Conservation (phyloP, 35 echinoderm and acorn worm species). For the Ptychodera flava region DNA sequence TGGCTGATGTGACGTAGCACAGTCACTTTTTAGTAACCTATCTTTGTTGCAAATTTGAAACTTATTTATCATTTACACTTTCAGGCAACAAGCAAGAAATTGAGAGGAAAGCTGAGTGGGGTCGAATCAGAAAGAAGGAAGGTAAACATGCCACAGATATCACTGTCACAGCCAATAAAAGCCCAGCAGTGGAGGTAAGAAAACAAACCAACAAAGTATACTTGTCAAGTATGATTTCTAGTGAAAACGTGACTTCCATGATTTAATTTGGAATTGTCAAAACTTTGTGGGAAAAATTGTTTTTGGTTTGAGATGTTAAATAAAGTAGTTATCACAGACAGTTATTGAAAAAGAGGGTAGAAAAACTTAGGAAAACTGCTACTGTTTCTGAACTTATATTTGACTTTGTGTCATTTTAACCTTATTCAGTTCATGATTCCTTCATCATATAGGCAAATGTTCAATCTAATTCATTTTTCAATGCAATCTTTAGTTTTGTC, state of each 20-base stretch:
- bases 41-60: too few relatives aligned
- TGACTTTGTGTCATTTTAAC: too few relatives aligned
- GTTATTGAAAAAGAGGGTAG: neutral
- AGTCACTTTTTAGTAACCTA: too few relatives aligned
- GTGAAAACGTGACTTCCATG: neutral
- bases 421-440: too few relatives aligned
- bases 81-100: conserved; percentile 68
- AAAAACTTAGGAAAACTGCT: neutral
- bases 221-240: neutral
- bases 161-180: conserved; percentile 63
- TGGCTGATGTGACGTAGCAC: too few relatives aligned
- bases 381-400: neutral
- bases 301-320: neutral
- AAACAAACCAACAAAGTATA: neutral
- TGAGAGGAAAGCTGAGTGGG: conserved; percentile 84
- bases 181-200: conserved; percentile 77
- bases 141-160: conserved; percentile 76
- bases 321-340: neutral
- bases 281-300: neutral
- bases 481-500: too few relatives aligned
- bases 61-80: too few relatives aligned
- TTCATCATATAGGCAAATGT: too few relatives aligned
- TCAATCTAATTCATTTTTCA: too few relatives aligned
- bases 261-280: neutral
- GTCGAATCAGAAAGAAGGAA: conserved; percentile 69